Evolutionary conservation across 2,113 vertebrate genomes (phyloP), one percentile per base, ranked within the genome.

Genomic region (Pseudolaguvia tuberculata): DNA sequence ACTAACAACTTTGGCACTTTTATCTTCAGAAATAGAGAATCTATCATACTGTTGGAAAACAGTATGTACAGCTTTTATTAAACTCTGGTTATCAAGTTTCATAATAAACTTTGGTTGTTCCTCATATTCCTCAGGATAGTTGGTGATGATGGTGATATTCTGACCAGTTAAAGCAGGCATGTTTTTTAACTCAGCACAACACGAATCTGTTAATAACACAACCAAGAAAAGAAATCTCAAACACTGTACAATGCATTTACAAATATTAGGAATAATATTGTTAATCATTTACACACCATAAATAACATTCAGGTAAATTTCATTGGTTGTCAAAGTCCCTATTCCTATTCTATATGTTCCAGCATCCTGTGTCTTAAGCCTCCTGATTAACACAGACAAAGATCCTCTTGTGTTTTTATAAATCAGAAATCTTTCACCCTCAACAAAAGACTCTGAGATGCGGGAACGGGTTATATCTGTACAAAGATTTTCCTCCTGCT

Each of bases 141-240:
- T 23, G 62, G 29, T 61, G n/a, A 5, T 53, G 21, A 76, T 35
- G 29, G 1, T 53, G 5, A n/a, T 35, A 15, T 51, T 31, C 21
- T 62, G 5, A 12, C 29, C 29, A 3, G 10, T 45, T 42, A 10
- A 35, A 25, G 15, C 31, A 12, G 50, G 51, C n/a, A 27, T 7
- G 2, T 1, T 78, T 35, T 70, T 23, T 52, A 51, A 7, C 31
- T 0, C 2, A 10, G 20, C 31, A 17, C 72, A 75, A 55, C 42
- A 67, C 9, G 14, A 13, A 80, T 75, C 83, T 83, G 65, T 29
- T 45, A 67, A 35, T 72, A 4, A 67, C 15, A 53, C 31, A 35
- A 35, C 3, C 4, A 7, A 50, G 21, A 53, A n/a, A 78, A n/a
- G 2, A 31, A 12, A 47, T 5, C n/a, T 0, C 14, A 1, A 7